phyloP scores from a whole-genome alignment of 2,888 invertebrate genomes.

The Thymelicus lineola region DNA sequence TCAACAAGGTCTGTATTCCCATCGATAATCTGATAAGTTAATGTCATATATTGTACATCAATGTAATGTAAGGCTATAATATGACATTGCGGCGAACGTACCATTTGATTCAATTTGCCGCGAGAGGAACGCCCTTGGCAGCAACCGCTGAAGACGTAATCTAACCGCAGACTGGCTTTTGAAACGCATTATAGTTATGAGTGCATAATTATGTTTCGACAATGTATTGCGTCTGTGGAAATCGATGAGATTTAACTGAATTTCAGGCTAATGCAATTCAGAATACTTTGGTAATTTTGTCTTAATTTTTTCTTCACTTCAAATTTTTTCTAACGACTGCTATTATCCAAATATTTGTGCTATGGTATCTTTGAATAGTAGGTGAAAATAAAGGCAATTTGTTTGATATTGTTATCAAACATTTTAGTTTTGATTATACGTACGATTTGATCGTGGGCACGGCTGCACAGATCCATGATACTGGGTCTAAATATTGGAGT shows the following conservation, averaged over 20 bases:
- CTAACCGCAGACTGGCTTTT: slow-evolving; percentile 23
- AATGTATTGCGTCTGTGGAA: slow-evolving; percentile 19
- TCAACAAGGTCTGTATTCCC: background rate
- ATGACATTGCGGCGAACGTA: slow-evolving; percentile 23
- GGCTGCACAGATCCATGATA: too few relatives aligned
- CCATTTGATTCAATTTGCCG: slow-evolving; percentile 24
- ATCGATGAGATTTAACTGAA: slow-evolving; percentile 7
- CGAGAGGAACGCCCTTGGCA: slow-evolving; percentile 34
- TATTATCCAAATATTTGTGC: too few relatives aligned
- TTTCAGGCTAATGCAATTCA: slow-evolving; percentile 3
- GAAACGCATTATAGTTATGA: slow-evolving; percentile 15
- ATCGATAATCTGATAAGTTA: slow-evolving; percentile 23
- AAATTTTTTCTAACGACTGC: too few relatives aligned
- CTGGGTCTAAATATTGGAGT: too few relatives aligned
- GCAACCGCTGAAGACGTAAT: slow-evolving; percentile 33
- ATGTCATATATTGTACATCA: too few relatives aligned
- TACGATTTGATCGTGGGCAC: too few relatives aligned
- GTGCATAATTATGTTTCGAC: slow-evolving; percentile 18
- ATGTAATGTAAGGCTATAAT: background rate
- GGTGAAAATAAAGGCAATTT: too few relatives aligned
- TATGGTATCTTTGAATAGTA: too few relatives aligned
- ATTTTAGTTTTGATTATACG: too few relatives aligned
- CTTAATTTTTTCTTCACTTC: background rate
- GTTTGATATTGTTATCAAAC: too few relatives aligned
- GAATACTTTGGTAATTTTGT: background rate